Percentiles rank a stretch among this genome's conserved stretches.
These are phyloP conservation scores for Heliconius aoede DNA, from an alignment of 2,888 invertebrate species.

Conservation along the genomic window DNA sequence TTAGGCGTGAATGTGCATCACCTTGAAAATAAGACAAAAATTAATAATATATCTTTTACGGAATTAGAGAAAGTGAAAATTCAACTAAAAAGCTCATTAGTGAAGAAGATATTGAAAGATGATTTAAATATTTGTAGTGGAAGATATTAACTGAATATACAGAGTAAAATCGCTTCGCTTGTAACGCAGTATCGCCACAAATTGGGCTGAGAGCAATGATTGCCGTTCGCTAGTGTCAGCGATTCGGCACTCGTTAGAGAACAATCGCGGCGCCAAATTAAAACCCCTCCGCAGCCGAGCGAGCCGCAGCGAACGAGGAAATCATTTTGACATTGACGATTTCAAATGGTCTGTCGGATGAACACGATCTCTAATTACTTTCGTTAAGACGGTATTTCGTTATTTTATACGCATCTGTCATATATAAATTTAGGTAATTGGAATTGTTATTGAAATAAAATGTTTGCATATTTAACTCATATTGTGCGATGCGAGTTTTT, in stretches of 20 bases:
- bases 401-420: neutral
- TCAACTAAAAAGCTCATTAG: too few relatives aligned
- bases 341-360: slow-evolving; percentile 34
- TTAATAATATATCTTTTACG: too few relatives aligned
- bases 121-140: too few relatives aligned
- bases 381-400: slow-evolving; percentile 24
- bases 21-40: too few relatives aligned
- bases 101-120: too few relatives aligned
- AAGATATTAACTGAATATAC: too few relatives aligned
- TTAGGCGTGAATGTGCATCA: too few relatives aligned
- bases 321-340: slow-evolving; percentile 46
- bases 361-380: slow-evolving; percentile 34
- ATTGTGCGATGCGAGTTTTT: too few relatives aligned
- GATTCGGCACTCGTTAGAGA: slow-evolving; percentile 78
- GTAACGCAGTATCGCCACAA: slow-evolving; percentile 38
- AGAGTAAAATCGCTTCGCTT: slow-evolving; percentile 58
- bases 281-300: slow-evolving; percentile 60
- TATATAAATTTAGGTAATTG: neutral
- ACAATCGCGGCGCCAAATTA: slow-evolving; percentile 75
- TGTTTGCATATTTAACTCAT: too few relatives aligned
- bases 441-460: neutral
- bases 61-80: too few relatives aligned
- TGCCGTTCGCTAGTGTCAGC: slow-evolving; percentile 79
- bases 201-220: slow-evolving; percentile 62
- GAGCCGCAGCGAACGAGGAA: slow-evolving; percentile 34